phyloP scores from a whole-genome alignment of 2,888 invertebrate genomes.

The Amorpha juglandis region DNA sequence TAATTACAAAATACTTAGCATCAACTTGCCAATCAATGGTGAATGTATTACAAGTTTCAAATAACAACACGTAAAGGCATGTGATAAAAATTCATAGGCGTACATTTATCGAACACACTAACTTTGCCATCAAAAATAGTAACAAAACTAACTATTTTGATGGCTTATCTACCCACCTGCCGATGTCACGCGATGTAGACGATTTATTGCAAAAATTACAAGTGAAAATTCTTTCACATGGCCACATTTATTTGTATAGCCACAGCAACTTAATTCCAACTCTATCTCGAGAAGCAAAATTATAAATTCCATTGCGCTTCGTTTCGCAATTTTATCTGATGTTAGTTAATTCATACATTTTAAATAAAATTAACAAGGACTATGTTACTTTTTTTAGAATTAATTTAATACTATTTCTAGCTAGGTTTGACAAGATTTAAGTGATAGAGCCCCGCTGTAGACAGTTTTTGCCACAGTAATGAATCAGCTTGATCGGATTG shows the following conservation, averaged over 20 bases:
- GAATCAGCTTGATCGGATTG: no score
- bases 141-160: constrained; percentile 51
- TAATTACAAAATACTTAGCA: no score
- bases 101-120: constrained; percentile 29
- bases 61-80: constrained; percentile 8
- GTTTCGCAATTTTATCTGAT: constrained; percentile 22
- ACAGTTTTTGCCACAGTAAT: no score
- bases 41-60: constrained; percentile 2
- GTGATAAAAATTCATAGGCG: constrained; percentile 35
- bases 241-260: constrained; percentile 32
- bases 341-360: constrained; percentile 22
- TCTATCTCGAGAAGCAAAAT: background rate
- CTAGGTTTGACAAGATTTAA: background rate
- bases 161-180: constrained; percentile 45
- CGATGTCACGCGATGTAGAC: constrained; percentile 46
- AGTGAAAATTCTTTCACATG: constrained; percentile 38
- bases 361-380: constrained; percentile 21
- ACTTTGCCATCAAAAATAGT: constrained; percentile 45
- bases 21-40: background rate
- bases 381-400: constrained; percentile 7
- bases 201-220: constrained; percentile 42
- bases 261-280: background rate
- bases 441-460: background rate
- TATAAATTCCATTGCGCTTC: background rate
- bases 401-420: constrained; percentile 6